Conservation (phyloP, 37 sponge, comb jelly and placozoan genomes). For the Beroe ovata region DNA sequence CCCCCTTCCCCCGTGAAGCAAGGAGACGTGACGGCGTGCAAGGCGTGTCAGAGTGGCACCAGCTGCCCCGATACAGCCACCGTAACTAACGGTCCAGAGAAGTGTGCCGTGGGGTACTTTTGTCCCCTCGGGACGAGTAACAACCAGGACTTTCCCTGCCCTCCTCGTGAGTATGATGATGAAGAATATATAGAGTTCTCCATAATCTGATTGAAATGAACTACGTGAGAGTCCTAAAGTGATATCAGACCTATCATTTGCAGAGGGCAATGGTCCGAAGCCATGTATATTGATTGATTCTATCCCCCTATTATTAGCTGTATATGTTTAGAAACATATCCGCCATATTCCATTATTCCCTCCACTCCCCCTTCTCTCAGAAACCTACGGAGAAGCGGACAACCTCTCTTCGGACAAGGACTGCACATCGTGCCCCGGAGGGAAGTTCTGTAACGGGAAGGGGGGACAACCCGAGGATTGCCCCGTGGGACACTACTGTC, state of each 20-base stretch:
- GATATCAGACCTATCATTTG: no score
- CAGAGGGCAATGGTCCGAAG: no score
- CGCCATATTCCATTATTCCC: no score
- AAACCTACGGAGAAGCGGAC: not conserved
- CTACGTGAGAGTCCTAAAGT: no score
- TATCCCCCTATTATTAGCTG: no score
- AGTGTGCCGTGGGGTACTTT: slow-evolving; percentile 26
- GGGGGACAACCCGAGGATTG: slow-evolving; percentile 18
- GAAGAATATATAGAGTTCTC: no score
- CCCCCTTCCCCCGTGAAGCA: slow-evolving; percentile 6
- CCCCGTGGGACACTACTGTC: slow-evolving; percentile 70
- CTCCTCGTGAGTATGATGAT: slow-evolving; percentile 53
- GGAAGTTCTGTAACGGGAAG: slow-evolving; percentile 35
- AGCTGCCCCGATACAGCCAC: slow-evolving; percentile 7
- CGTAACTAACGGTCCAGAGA: not conserved
- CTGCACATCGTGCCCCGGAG: slow-evolving; percentile 10
- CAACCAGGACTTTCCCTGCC: slow-evolving; percentile 44
- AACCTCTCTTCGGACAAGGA: slow-evolving; percentile 22
- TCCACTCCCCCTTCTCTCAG: no score
- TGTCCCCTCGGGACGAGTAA: slow-evolving; percentile 51
- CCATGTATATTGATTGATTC: no score
- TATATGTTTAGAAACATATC: no score
- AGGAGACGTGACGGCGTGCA: slow-evolving; percentile 47
- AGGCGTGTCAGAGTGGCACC: slow-evolving; percentile 5
- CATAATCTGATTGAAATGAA: no score